Percentiles rank a stretch among this genome's conserved stretches.
phyloP scores from a whole-genome alignment of 2,888 invertebrate genomes.

The Mamestra brassicae region DNA sequence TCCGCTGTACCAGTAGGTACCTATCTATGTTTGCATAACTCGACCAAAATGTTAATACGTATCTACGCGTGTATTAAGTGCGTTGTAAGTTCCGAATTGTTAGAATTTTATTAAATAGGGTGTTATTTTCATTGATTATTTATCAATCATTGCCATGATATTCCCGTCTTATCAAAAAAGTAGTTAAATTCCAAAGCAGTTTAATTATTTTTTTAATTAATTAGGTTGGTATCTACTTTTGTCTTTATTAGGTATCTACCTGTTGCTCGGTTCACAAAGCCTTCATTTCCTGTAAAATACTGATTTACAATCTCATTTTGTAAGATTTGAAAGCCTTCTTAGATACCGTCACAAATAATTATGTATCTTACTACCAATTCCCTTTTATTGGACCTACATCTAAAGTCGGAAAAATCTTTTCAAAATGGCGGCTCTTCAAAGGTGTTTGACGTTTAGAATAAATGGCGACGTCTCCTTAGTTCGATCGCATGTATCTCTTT shows the following conservation, averaged over 20 bases:
- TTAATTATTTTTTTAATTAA: background rate
- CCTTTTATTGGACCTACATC: conserved; percentile 10
- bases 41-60: too few species aligned
- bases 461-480: background rate
- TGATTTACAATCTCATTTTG: conserved; percentile 7
- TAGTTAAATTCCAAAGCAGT: background rate
- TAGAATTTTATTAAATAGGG: too few species aligned
- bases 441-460: conserved; percentile 16
- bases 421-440: conserved; percentile 11
- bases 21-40: too few species aligned
- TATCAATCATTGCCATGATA: background rate
- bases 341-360: background rate
- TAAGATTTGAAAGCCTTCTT: background rate
- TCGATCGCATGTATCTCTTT: conserved; percentile 19
- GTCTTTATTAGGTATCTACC: background rate
- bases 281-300: background rate
- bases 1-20: too few species aligned
- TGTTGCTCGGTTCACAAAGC: background rate
- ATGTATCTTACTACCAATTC: background rate
- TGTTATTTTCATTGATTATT: too few species aligned
- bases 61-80: too few species aligned
- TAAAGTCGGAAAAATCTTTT: background rate
- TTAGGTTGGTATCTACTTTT: background rate
- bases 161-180: background rate
- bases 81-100: too few species aligned